Percentiles rank a stretch among this genome's conserved stretches.
Conservation (phyloP, 2,113 vertebrate species). For the Eudyptes chrysolophus region DNA sequence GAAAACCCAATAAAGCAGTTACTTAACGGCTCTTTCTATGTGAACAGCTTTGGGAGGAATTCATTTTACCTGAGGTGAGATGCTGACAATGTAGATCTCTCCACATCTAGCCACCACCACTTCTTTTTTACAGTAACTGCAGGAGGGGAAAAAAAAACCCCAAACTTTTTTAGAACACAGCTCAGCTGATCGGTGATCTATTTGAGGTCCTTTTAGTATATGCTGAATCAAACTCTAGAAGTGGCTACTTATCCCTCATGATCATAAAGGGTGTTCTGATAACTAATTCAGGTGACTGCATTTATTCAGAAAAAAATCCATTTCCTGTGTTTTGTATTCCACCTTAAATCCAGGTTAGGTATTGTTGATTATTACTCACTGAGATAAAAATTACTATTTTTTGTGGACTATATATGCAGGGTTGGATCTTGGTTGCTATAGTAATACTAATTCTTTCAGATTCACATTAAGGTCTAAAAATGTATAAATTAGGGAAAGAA, state of each 20-base stretch:
- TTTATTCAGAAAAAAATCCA: neutral
- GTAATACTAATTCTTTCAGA: constrained; percentile 3
- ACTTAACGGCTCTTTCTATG: neutral
- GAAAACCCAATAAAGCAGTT: neutral
- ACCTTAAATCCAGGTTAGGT: neutral
- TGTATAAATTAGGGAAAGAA: neutral
- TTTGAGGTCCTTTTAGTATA: neutral
- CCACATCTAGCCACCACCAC: neutral
- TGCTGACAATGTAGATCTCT: neutral
- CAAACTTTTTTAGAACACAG: neutral
- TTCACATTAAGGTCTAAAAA: neutral
- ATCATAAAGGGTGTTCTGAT: neutral
- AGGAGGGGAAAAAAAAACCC: neutral
- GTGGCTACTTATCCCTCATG: neutral
- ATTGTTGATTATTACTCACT: neutral
- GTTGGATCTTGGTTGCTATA: neutral
- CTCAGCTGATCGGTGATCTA: neutral
- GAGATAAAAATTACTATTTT: neutral
- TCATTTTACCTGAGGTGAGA: neutral
- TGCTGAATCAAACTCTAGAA: neutral
- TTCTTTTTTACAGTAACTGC: neutral
- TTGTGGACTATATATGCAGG: neutral
- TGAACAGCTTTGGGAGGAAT: neutral
- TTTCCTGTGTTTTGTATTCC: neutral
- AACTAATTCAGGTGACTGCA: neutral